A percentile compares a stretch with the other conserved stretches of the same genome.
These are phyloP conservation scores for Ardeotis arabs DNA, from an alignment of 2,113 vertebrate species.

Conservation along the genomic window DNA sequence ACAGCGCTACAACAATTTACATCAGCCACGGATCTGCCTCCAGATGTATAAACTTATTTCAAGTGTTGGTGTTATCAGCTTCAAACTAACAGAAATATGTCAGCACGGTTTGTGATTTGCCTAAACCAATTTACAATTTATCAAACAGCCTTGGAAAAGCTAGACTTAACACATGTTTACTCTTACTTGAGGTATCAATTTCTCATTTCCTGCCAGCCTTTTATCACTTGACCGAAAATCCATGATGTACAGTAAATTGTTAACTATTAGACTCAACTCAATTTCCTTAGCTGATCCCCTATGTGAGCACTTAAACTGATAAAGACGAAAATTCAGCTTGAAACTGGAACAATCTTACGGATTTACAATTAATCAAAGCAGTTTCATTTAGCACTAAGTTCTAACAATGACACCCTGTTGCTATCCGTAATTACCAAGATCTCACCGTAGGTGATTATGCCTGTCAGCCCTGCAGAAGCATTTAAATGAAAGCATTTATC, in stretches of 20 bases:
- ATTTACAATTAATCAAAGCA: slow-evolving; percentile 48
- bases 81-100: slow-evolving; percentile 6
- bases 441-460: neutral
- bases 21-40: neutral
- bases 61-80: neutral
- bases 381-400: neutral
- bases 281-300: slow-evolving; percentile 60
- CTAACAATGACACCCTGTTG: slow-evolving; percentile 32
- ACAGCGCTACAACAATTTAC: neutral
- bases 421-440: slow-evolving; percentile 1
- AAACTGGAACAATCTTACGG: slow-evolving; percentile 9
- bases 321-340: slow-evolving; percentile 30
- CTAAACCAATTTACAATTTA: slow-evolving; percentile 61
- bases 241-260: slow-evolving; percentile 55
- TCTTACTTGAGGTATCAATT: slow-evolving; percentile 43
- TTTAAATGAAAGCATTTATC: neutral
- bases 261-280: slow-evolving; percentile 54
- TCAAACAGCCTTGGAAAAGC: slow-evolving; percentile 57
- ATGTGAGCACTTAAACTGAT: slow-evolving; percentile 15
- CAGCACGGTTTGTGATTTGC: neutral
- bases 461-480: neutral
- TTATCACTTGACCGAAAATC: slow-evolving; percentile 66
- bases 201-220: slow-evolving; percentile 67
- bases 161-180: slow-evolving; percentile 45
- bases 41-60: neutral